Evolutionary conservation across 2,888 invertebrate species (phyloP).

Genomic region (Microctonus brassicae): DNA sequence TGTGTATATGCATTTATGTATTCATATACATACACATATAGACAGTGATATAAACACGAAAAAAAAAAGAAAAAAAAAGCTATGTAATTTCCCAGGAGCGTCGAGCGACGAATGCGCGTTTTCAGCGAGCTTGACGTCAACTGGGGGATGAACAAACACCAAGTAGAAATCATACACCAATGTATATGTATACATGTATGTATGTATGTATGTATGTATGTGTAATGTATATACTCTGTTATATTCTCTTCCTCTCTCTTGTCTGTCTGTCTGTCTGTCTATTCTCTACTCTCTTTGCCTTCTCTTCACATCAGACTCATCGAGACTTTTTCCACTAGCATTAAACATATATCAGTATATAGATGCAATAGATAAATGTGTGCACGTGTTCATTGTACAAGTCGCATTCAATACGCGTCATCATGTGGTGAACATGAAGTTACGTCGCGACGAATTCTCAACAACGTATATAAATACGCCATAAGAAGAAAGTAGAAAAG

Average conservation of each 20-base stretch:
- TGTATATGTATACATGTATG: not conserved
- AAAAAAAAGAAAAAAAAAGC: constrained; percentile 27
- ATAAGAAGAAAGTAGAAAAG: too few relatives aligned
- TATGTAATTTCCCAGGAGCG: constrained; percentile 44
- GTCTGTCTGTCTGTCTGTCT: not conserved
- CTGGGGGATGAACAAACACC: constrained; percentile 6
- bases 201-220: too few relatives aligned
- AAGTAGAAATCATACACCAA: not conserved
- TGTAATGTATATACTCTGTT: not conserved
- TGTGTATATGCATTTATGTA: not conserved
- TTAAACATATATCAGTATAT: not conserved
- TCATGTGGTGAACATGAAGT: not conserved
- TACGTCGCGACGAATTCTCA: not conserved
- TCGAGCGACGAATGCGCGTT: constrained; percentile 33
- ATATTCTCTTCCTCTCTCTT: not conserved
- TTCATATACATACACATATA: not conserved
- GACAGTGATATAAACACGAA: not conserved
- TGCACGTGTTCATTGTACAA: not conserved
- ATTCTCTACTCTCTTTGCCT: not conserved
- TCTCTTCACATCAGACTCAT: not conserved
- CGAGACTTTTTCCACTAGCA: not conserved
- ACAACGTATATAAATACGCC: too few relatives aligned
- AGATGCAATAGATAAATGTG: not conserved
- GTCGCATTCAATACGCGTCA: not conserved
- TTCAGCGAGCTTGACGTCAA: constrained; percentile 6